Base-by-base conservation (phyloP, 2,113 vertebrate genomes). In the Budorcas taxicolor region DNA sequence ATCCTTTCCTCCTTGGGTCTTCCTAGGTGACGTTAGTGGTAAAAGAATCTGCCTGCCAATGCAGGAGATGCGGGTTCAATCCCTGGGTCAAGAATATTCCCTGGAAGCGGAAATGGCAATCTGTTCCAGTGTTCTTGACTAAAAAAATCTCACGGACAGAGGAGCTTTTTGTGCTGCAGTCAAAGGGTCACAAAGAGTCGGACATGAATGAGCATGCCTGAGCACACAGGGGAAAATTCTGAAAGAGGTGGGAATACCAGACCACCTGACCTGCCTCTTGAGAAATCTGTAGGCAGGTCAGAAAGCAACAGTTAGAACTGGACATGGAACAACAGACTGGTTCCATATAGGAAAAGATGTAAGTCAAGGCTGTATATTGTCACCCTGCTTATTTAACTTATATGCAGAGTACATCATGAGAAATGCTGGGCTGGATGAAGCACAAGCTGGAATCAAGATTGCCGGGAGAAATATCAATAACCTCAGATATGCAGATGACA, bases 351-450 rank as follows among this genome's bases (percentile, higher is more conserved):
- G 9, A 36, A 71, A 71, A 71, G 64, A 19, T 36, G n/a, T 71
- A 23, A 0, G 0, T 71, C 64, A 71, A 71, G 19, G n/a, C 10
- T 71, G 19, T 36, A 71, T 23, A 36, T 21, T 71, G n/a, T 71
- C 67, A 71, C n/a, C 67, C 4, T 71, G 64, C 64, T 71, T 36
- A 71, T 71, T 36, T 71, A 71, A 36, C 17, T 71, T 21, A 0
- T 36, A 71, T 21, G 17, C 64, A 36, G 9, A 71, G 17, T 3
- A 36, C 67, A 23, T 36, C 67, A 36, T 36, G 67, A 36, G n/a
- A 36, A 71, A 71, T 0, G 0, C 9, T 36, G n/a, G 10, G 19
- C n/a, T 71, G n/a, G 64, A 21, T 0, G 64, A 71, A 71, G 9
- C n/a, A 71, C 16, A 71, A 21, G 33, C 17, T 71, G 17, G 67